Base-by-base conservation (phyloP, 2,113 vertebrate genomes). In the Labeo rohita region DNA sequence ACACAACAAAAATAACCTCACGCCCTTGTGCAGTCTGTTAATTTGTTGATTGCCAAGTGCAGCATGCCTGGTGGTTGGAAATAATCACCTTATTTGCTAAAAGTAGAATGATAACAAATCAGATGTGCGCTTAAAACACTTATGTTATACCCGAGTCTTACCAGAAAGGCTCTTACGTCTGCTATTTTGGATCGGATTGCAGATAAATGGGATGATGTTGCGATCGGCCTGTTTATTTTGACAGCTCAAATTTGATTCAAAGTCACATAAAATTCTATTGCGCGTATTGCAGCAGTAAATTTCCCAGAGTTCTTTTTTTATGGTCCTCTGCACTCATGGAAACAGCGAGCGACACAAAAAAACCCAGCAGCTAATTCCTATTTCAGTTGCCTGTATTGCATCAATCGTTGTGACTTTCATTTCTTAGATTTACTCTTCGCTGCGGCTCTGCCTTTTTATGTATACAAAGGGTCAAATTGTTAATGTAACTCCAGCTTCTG, bases 1-100 rank as follows among this genome's bases (percentile, higher is more conserved):
- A 82, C 85, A 81, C 54, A 89, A 84, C 82, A 89, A 61, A 56
- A 72, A 77, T 39, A 56, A 81, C 54, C 77, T 18, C 45, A 84
- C 43, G 23, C 68, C 85, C 81, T 74, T 81, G 75, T 77, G 75
- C 80, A 80, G 82, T 74, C 72, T 63, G 72, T 80, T 88, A 84
- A 88, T 88, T 79, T 82, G 15, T 52, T 47, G 68, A 80, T 84
- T 77, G 82, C 88, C 70, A 52, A 77, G 47, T 80, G 59, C 36
- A 50, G 39, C 76, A 70, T 76, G 54, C 72, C 65, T 84, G 70
- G 8, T 82, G 28, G 23, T 65, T 65, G 39, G 15, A 50, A 68
- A 52, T 50, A 28, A 82, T 82, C 43, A 68, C 23, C 80, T 28
- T 68, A 82, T 66, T 45, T 82, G 43, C 63, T 66, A 63, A 80